Percentiles rank a stretch among this genome's conserved stretches.
Conservation (phyloP, 2,888 invertebrate species). For the Metallyticus violacea region DNA sequence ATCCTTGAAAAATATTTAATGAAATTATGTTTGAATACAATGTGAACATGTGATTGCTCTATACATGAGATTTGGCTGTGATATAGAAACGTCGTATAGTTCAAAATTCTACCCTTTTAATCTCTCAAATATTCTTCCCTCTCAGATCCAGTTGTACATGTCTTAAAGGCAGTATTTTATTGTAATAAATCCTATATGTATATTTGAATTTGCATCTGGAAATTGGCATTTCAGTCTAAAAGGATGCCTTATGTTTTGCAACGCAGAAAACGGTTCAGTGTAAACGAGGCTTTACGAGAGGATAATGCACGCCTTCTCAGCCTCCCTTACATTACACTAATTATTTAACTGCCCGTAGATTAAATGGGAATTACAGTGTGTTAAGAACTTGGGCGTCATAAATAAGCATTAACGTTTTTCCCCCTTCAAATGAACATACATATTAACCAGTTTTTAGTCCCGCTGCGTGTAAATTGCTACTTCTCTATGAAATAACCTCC, state of each 20-base stretch:
- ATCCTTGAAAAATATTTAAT: too few relatives aligned
- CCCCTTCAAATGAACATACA: neutral
- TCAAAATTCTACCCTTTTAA: too few relatives aligned
- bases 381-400: neutral
- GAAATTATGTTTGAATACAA: too few relatives aligned
- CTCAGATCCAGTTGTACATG: too few relatives aligned
- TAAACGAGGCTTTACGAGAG: neutral
- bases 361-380: neutral
- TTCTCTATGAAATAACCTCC: neutral
- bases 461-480: neutral
- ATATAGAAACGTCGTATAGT: too few relatives aligned
- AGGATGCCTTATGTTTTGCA: neutral
- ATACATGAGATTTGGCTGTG: too few relatives aligned
- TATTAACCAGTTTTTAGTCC: neutral
- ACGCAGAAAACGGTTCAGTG: neutral
- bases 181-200: too few relatives aligned
- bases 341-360: neutral
- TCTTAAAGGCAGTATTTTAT: too few relatives aligned
- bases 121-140: too few relatives aligned
- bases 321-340: neutral
- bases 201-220: too few relatives aligned
- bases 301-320: neutral
- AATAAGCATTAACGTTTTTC: neutral
- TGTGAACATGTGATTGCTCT: too few relatives aligned
- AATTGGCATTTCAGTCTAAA: too few relatives aligned